These are phyloP conservation scores for Dioctria linearis DNA, from an alignment of 2,888 invertebrate genomes.

Conservation along the genomic window DNA sequence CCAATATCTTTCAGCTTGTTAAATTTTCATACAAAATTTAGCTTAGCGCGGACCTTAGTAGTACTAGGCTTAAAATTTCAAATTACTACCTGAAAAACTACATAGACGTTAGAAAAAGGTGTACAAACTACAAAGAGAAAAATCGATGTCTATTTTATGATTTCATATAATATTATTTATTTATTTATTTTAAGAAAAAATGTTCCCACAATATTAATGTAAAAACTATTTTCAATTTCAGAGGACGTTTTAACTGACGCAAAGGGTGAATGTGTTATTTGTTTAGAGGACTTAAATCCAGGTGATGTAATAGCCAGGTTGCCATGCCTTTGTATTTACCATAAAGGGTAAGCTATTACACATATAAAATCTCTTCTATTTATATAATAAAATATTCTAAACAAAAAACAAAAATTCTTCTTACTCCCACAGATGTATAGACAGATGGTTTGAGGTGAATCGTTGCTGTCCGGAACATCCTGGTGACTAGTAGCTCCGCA, in stretches of 20 bases:
- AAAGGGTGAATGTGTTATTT: slow-evolving; percentile 99
- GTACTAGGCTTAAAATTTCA: too few relatives aligned
- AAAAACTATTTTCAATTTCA: slow-evolving; percentile 72
- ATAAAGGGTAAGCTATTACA: slow-evolving; percentile 85
- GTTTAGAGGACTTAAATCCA: slow-evolving; percentile 95
- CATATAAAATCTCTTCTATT: neutral
- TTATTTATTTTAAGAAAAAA: too few relatives aligned
- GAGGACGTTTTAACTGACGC: slow-evolving; percentile 97
- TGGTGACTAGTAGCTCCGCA: slow-evolving; percentile 81
- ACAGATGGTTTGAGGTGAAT: slow-evolving; percentile 99
- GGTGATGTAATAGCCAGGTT: slow-evolving; percentile 98
- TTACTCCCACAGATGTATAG: slow-evolving; percentile 89
- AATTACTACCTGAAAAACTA: too few relatives aligned
- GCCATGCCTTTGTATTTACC: slow-evolving; percentile 99
- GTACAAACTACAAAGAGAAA: too few relatives aligned
- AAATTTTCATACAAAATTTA: too few relatives aligned
- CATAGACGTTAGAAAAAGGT: too few relatives aligned
- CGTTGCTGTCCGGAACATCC: slow-evolving; percentile 99
- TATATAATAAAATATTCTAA: slow-evolving; percentile 12
- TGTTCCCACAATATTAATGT: too few relatives aligned
- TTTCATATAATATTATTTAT: too few relatives aligned
- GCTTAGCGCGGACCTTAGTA: too few relatives aligned
- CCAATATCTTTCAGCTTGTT: too few relatives aligned
- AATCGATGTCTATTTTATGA: too few relatives aligned
- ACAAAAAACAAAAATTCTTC: slow-evolving; percentile 1